Percentiles rank a stretch among this genome's conserved stretches.
These are phyloP conservation scores for Epirrhoe tristata DNA, from an alignment of 2,888 invertebrate genomes.

Conservation along the genomic window DNA sequence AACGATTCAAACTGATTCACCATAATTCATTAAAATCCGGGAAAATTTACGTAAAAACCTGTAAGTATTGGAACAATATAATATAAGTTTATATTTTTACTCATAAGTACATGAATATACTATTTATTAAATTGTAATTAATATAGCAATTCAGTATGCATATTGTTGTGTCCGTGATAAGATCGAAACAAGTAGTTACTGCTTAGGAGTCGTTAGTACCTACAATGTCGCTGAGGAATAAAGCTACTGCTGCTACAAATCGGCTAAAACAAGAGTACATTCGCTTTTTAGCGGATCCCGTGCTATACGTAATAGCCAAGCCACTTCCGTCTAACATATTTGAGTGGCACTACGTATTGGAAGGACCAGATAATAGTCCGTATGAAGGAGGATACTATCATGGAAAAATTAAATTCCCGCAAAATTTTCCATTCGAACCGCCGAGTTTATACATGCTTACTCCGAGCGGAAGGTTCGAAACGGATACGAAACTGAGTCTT, in stretches of 20 bases:
- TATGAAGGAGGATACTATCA: constrained; percentile 94
- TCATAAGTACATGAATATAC: too few relatives aligned
- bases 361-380: constrained; percentile 97
- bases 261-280: constrained; percentile 98
- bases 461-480: constrained; percentile 98
- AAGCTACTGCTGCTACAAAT: constrained; percentile 89
- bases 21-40: too few relatives aligned
- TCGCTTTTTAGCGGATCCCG: constrained; percentile 97
- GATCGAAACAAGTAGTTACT: too few relatives aligned
- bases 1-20: too few relatives aligned
- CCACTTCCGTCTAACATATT: constrained; percentile 98
- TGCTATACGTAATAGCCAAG: constrained; percentile 98
- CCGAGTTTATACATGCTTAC: constrained; percentile 99
- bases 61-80: too few relatives aligned
- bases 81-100: too few relatives aligned
- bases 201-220: too few relatives aligned
- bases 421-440: constrained; percentile 98
- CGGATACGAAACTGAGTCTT: constrained; percentile 96
- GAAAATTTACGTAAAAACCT: too few relatives aligned
- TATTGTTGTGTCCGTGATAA: too few relatives aligned
- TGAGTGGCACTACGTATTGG: constrained; percentile 99
- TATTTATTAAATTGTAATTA: too few relatives aligned
- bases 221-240: constrained; percentile 43
- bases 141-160: too few relatives aligned
- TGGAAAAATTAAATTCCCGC: constrained; percentile 96